Conservation (phyloP, 64 coral and sea anemone species). For the Stichodactyla mertensii region DNA sequence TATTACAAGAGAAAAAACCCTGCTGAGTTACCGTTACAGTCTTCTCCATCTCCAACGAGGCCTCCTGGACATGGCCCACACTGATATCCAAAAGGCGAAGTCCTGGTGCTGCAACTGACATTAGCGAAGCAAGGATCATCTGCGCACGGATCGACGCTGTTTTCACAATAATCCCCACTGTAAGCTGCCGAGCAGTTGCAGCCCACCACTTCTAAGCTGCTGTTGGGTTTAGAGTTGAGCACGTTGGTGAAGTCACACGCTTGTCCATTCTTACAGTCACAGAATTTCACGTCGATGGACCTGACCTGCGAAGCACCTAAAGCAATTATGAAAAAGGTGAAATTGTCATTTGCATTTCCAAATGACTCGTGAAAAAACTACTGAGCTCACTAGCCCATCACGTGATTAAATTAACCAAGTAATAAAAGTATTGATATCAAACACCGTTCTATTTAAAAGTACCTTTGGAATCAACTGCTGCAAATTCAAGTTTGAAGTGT, state of each 20-base stretch:
- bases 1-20: neutral
- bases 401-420: no score
- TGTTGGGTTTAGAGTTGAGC: neutral
- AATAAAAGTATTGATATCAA: no score
- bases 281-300: slow-evolving; percentile 20
- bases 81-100: slow-evolving; percentile 17
- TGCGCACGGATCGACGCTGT: slow-evolving; percentile 6
- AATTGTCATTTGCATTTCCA: no score
- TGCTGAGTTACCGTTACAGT: slow-evolving; percentile 37
- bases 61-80: slow-evolving; percentile 44
- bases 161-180: slow-evolving; percentile 36
- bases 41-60: slow-evolving; percentile 30
- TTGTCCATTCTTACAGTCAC: slow-evolving; percentile 36
- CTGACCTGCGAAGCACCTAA: slow-evolving; percentile 11
- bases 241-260: slow-evolving; percentile 35
- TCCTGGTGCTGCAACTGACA: slow-evolving; percentile 18
- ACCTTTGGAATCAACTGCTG: neutral
- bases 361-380: no score
- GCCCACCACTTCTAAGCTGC: slow-evolving; percentile 19
- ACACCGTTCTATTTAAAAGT: neutral
- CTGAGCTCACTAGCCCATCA: no score
- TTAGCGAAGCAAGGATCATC: slow-evolving; percentile 31
- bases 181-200: slow-evolving; percentile 36
- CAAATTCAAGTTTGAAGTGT: neutral
- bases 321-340: neutral